Conservation (phyloP, 2,888 invertebrate genomes). For the Orgyia antiqua region DNA sequence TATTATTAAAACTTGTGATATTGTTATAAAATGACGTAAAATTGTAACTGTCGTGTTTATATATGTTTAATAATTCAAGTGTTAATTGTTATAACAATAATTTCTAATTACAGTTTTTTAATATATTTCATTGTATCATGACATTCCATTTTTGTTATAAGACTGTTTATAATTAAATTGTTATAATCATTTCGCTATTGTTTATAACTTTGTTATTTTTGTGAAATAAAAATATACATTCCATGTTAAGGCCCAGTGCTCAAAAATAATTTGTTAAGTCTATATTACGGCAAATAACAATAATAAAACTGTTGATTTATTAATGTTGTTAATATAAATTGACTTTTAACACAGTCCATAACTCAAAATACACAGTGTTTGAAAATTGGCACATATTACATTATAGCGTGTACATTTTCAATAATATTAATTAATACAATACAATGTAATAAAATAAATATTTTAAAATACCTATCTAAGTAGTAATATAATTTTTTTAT, state of each 20-base stretch:
- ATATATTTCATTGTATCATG: constrained; percentile 18
- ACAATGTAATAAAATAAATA: no score
- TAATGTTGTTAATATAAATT: constrained; percentile 30
- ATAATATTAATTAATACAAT: constrained; percentile 33
- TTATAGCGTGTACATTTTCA: constrained; percentile 57
- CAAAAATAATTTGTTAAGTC: constrained; percentile 66
- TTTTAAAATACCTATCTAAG: no score
- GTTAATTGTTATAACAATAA: constrained; percentile 42
- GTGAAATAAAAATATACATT: constrained; percentile 16
- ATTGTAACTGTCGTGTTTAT: constrained; percentile 57
- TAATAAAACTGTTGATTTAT: constrained; percentile 44
- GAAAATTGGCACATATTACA: constrained; percentile 49
- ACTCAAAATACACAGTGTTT: constrained; percentile 55
- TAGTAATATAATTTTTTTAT: no score
- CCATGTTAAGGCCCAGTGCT: constrained; percentile 54
- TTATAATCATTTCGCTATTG: constrained; percentile 14
- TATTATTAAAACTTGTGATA: constrained; percentile 78
- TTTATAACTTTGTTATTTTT: constrained; percentile 11
- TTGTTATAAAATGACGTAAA: constrained; percentile 66
- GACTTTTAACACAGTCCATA: constrained; percentile 45
- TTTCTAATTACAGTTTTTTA: constrained; percentile 10
- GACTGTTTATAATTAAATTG: constrained; percentile 22
- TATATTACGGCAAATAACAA: constrained; percentile 39
- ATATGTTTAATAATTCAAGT: constrained; percentile 42
- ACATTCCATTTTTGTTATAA: constrained; percentile 24